Percentiles rank a stretch among this genome's conserved stretches.
Conservation (phyloP, 2,888 invertebrate species). For the Esperia sulphurella region DNA sequence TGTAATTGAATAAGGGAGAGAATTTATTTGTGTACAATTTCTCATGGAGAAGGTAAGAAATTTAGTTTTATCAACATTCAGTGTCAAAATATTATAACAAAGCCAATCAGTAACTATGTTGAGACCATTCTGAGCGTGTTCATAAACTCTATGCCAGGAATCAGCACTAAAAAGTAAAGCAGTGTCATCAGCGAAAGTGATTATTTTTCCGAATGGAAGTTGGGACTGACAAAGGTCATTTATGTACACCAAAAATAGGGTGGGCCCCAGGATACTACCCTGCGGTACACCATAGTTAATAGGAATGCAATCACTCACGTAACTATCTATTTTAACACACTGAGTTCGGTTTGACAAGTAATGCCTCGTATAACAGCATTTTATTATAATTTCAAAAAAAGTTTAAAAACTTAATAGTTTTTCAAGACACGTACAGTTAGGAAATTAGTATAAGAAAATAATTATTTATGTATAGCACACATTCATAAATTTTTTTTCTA, state of each 20-base stretch:
- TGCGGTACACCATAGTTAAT: not conserved
- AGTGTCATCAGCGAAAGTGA: slow-evolving; percentile 10
- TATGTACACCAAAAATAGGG: not conserved
- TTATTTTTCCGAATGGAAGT: not conserved
- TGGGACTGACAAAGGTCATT: not conserved
- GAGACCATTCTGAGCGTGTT: not conserved
- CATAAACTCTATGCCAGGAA: slow-evolving; percentile 1
- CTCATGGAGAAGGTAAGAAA: slow-evolving; percentile 6
- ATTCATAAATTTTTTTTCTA: too few species aligned
- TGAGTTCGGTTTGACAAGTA: not conserved
- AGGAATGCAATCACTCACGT: not conserved
- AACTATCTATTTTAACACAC: not conserved
- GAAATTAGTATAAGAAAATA: too few species aligned
- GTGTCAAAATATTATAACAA: slow-evolving; percentile 6
- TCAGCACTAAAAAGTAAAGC: slow-evolving; percentile 4
- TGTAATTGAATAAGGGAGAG: not conserved
- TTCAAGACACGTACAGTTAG: too few species aligned
- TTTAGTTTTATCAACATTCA: slow-evolving; percentile 8
- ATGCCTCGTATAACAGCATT: not conserved
- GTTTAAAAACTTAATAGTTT: too few species aligned
- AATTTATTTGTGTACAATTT: too few species aligned
- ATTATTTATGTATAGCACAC: too few species aligned
- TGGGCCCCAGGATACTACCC: not conserved
- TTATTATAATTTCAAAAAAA: not conserved
- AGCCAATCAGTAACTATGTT: slow-evolving; percentile 2